These are phyloP conservation scores for Leucosticte australis DNA, from an alignment of 2,113 vertebrate genomes.

Conservation along the genomic window DNA sequence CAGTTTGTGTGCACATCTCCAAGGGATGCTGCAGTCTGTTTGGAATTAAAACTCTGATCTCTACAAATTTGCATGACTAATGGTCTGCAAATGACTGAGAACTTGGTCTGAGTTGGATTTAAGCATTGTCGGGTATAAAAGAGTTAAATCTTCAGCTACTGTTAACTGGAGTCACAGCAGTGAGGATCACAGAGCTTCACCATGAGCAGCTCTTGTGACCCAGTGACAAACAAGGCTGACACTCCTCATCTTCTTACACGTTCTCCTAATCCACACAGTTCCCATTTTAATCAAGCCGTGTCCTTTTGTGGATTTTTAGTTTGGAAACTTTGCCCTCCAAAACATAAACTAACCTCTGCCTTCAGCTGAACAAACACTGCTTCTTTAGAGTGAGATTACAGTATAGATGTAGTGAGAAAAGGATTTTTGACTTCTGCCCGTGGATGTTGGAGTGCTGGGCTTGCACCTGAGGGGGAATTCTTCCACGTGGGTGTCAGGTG, in stretches of 20 bases:
- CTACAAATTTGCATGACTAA: neutral
- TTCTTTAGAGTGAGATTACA: neutral
- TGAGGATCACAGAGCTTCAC: neutral
- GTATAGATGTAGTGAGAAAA: neutral
- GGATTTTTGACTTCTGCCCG: neutral
- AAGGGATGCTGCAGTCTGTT: neutral
- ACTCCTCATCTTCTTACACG: neutral
- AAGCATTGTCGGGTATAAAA: neutral
- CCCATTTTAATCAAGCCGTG: neutral
- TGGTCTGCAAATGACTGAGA: neutral
- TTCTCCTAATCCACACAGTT: neutral
- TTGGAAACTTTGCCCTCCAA: neutral
- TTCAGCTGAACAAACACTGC: neutral
- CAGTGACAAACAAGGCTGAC: neutral
- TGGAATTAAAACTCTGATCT: neutral
- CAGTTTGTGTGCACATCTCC: neutral
- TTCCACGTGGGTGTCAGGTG: neutral
- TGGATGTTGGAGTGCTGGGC: neutral
- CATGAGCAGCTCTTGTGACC: neutral
- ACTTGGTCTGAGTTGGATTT: neutral
- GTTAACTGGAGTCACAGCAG: neutral
- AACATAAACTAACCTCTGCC: neutral
- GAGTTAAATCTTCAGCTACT: conserved; percentile 6
- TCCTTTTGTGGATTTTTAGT: neutral
- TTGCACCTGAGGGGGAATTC: neutral